Conservation (phyloP, 2,113 vertebrate species). For the Podocnemis expansa region DNA sequence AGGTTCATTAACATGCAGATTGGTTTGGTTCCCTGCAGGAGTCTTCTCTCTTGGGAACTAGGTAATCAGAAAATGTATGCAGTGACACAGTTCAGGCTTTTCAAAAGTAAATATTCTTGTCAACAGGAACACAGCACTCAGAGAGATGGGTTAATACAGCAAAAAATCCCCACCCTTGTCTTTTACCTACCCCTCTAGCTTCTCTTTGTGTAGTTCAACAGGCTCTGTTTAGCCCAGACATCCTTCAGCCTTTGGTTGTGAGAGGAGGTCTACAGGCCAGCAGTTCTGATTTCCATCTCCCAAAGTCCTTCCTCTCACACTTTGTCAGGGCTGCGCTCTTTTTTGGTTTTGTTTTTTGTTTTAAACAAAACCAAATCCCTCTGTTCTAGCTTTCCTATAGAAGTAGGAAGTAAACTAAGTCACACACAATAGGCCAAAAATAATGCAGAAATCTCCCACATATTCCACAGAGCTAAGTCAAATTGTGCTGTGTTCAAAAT, state of each 20-base stretch:
- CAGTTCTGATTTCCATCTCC: not conserved
- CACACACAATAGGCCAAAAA: not conserved
- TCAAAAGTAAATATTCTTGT: not conserved
- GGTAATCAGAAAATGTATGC: not conserved
- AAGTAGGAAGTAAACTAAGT: not conserved
- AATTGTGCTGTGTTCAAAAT: not conserved
- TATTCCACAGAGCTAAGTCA: too few relatives aligned
- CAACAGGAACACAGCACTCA: not conserved
- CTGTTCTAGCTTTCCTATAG: not conserved
- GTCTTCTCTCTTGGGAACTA: not conserved
- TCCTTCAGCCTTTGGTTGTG: not conserved
- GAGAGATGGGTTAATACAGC: not conserved
- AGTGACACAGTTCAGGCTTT: not conserved
- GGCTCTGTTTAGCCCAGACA: not conserved
- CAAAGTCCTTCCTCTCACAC: not conserved
- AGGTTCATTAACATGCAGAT: not conserved
- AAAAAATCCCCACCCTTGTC: not conserved
- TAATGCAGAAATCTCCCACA: not conserved
- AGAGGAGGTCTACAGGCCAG: not conserved
- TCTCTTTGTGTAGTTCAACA: not conserved
- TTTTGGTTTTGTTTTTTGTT: too few relatives aligned
- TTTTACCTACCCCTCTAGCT: not conserved
- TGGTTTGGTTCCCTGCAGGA: not conserved
- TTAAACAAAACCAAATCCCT: not conserved
- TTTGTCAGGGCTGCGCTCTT: not conserved